Base-by-base conservation (phyloP, 2,888 invertebrate species). In the Chymomyza procnemis region DNA sequence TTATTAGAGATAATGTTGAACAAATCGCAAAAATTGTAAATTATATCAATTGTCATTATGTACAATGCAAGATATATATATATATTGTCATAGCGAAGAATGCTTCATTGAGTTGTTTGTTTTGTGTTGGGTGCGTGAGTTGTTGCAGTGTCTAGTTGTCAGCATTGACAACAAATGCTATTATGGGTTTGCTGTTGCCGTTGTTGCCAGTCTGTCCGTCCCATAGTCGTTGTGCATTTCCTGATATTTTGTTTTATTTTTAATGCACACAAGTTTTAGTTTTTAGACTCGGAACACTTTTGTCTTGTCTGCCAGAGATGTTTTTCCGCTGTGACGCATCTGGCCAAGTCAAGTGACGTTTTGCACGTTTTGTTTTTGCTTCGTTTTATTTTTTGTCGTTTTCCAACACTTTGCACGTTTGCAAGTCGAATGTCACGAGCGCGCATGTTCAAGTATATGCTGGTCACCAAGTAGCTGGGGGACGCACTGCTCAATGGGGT, bases 401-500 rank as follows among this genome's bases (percentile, higher is more conserved):
- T 87, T 55, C 85, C 79, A 67, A 75, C 63, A 67, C 74, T 74
- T 81, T 70, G 85, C 83, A 83, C 83, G 83, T 83, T 79, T 76
- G 63, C 83, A 62, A 70, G 72, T 64, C 85, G 81, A 84, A 81
- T 81, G 81, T 85, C 86, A 86, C 81, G 86, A 86, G 81, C 81
- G 85, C 70, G 87, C 87, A 84, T 86, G 81, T 79, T 86, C 81
- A 81, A 81, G 81, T 84, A 85, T 79, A 79, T 83, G 76, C 78
- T 69, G 56, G 19, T n/a, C 12, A 9, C 56, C 67, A 60, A 19
- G 30, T 34, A 12, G 48, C 56, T 46, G 50, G 71, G 59, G 64
- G 47, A 61, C 57, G 65, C n/a, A 50, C 48, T 41, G 18, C 57
- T 52, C 34, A 52, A 18, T 48, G 46, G 47, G 50, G 59, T 50